phyloP scores from a whole-genome alignment of 1,140 invertebrate genomes.

The Tetramorium parvispinum region DNA sequence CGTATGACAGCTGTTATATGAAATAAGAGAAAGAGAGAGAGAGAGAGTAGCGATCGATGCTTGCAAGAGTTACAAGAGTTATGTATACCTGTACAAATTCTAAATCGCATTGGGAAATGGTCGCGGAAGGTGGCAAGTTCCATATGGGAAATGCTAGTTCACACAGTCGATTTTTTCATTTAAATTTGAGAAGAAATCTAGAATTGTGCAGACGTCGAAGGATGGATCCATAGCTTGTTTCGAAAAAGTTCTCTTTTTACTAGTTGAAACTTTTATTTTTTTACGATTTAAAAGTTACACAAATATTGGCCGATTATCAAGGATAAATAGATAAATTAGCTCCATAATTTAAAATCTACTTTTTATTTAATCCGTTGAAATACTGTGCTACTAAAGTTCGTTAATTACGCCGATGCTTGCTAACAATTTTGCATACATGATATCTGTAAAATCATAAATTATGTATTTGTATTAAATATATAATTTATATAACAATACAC shows the following conservation, averaged over 20 bases:
- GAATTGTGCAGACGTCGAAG: not conserved
- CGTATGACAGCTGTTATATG: conserved; percentile 44
- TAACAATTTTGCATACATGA: not conserved
- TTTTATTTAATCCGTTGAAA: not conserved
- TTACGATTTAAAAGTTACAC: not conserved
- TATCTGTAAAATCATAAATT: not conserved
- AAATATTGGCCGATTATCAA: not conserved
- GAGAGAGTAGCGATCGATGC: not conserved
- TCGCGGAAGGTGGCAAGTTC: not conserved
- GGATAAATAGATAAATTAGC: not conserved
- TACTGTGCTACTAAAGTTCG: not conserved
- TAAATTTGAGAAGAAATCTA: not conserved
- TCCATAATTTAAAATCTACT: not conserved
- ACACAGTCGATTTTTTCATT: conserved; percentile 8
- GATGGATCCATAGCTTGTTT: not conserved
- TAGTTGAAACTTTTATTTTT: not conserved
- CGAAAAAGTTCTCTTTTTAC: not conserved
- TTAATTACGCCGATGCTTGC: not conserved
- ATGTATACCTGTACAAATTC: conserved; percentile 13
- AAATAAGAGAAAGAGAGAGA: conserved; percentile 41
- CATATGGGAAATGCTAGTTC: not conserved
- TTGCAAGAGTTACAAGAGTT: conserved; percentile 20
- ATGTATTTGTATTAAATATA: not conserved
- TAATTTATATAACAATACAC: not conserved
- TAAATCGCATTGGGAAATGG: conserved; percentile 42